Conservation (phyloP, 2,888 invertebrate genomes). For the Hermaeophaga mercurialis region DNA sequence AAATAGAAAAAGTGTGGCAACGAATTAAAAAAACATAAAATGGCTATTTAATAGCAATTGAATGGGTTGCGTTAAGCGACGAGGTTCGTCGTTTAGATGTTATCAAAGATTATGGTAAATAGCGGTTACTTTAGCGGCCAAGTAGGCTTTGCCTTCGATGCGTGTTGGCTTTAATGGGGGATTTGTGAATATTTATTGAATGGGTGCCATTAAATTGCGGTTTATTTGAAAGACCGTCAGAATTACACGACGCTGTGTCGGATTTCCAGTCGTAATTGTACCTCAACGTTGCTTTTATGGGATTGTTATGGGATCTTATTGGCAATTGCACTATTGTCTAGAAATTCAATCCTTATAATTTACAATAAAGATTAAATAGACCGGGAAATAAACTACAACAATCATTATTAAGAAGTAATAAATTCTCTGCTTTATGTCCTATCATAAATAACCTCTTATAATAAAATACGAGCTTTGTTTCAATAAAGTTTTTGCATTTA, state of each 20-base stretch:
- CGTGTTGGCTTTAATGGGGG: conserved; percentile 21
- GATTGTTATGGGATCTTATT: not conserved
- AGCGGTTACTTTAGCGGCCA: conserved; percentile 25
- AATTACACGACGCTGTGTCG: not conserved
- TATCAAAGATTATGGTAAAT: conserved; percentile 29
- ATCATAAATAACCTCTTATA: too few relatives aligned
- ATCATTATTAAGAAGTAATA: too few relatives aligned
- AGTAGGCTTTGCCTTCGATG: conserved; percentile 18
- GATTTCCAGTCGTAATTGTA: not conserved
- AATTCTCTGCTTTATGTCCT: too few relatives aligned
- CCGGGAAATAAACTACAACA: too few relatives aligned
- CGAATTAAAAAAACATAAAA: conserved; percentile 14
- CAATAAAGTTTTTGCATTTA: too few relatives aligned
- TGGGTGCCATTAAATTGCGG: conserved; percentile 16
- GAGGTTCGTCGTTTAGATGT: conserved; percentile 21
- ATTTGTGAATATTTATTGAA: conserved; percentile 24
- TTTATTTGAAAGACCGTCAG: conserved; percentile 11
- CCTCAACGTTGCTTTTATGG: not conserved
- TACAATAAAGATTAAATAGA: too few relatives aligned
- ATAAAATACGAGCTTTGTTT: too few relatives aligned
- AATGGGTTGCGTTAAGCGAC: conserved; percentile 4
- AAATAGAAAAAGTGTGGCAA: not conserved
- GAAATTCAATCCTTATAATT: too few relatives aligned
- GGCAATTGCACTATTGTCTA: not conserved
- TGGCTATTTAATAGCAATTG: conserved; percentile 18